Evolutionary conservation across 2,797 vertebrate species (phyloP), one percentile per base, ranked within the genome.

Genomic region (Enteromius viviparus): DNA sequence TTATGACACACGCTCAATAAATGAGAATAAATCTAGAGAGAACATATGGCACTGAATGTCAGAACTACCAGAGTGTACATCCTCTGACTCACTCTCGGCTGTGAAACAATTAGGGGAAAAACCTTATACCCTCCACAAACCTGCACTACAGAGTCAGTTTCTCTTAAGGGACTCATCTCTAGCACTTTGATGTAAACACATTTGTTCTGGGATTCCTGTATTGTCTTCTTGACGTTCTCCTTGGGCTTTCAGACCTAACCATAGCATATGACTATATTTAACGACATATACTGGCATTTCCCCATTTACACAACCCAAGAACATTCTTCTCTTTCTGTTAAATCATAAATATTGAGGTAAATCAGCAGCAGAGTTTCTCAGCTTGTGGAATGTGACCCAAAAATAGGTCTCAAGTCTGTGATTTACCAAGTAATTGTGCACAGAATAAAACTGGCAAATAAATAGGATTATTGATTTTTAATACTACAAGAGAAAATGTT

Each of bases 171-270:
- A 71, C 68, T 23, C 45, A 66, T 66, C 34, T 42, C 34, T 60
- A 58, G 23, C 37, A 32, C 68, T 71, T 80, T 34, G 53, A 80
- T 80, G 19, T 34, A 71, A 80, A 80, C 53, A 55, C 23, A 60
- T 29, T 80, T 80, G 68, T 71, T 80, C 68, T 71, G 26, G 26
- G 26, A 71, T 60, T 32, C 15, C 78, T 60, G 34, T 15, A 55
- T 42, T 55, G 49, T 69, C n/a, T 29, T 37, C 19, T 60, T 71
- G 23, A 60, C 29, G 23, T 71, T 45, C 51, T 15, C 17, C 34
- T 71, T 71, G 15, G 3, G 66, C 19, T 70, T 71, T 80, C 37
- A 80, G 10, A 55, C 53, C 34, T 42, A 40, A 78, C 62, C 45
- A 66, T 51, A 68, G 32, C 14, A 78, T 62, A 78, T 51, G 64